phyloP scores from a whole-genome alignment of 2,797 vertebrate species.

The Epinephelus malabaricus region DNA sequence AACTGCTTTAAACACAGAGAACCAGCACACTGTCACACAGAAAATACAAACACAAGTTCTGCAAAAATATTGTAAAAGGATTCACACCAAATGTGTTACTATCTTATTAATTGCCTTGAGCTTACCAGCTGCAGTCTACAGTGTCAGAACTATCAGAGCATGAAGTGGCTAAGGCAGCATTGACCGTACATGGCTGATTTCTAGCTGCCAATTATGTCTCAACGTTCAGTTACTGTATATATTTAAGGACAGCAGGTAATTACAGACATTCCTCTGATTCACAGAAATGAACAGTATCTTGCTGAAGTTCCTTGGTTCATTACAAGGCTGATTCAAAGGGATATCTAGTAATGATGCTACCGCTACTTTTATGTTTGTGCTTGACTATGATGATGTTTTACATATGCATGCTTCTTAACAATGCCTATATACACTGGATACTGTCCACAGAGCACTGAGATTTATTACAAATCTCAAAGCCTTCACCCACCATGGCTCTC shows the following conservation, averaged over 20 bases:
- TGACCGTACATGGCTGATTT: background rate
- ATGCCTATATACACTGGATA: no score
- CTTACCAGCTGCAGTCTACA: background rate
- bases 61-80: background rate
- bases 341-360: no score
- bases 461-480: no score
- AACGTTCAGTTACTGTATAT: background rate
- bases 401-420: no score
- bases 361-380: no score
- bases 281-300: background rate
- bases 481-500: no score
- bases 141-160: slow-evolving; percentile 3
- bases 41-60: slow-evolving; percentile 3
- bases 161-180: background rate
- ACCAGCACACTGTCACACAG: background rate
- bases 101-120: background rate
- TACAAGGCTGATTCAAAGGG: background rate
- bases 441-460: no score
- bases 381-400: no score
- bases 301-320: background rate
- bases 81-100: background rate
- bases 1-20: background rate
- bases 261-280: background rate
- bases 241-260: background rate
- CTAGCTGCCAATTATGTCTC: background rate